Percentiles rank a stretch among this genome's conserved stretches.
phyloP scores from a whole-genome alignment of 2,113 vertebrate species.

The Hiodon tergisus region DNA sequence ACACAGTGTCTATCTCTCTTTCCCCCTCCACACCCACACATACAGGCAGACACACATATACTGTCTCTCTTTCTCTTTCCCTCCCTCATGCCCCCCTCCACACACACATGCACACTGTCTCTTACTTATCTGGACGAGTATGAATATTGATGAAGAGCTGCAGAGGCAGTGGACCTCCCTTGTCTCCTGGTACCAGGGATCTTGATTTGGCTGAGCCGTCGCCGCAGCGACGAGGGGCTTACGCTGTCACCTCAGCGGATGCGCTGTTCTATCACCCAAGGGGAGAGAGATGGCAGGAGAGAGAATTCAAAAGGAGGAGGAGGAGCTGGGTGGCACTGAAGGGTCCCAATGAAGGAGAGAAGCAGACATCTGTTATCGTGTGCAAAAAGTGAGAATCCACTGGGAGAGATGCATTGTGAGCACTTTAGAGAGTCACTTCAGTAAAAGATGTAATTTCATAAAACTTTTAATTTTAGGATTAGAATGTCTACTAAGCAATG shows the following conservation, averaged over 20 bases:
- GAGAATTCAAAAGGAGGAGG: not conserved
- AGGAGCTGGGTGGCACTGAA: too few relatives aligned
- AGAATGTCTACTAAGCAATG: too few relatives aligned
- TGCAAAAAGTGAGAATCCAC: too few relatives aligned
- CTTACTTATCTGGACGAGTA: conserved; percentile 8
- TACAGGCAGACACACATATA: not conserved
- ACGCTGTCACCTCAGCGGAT: conserved; percentile 16
- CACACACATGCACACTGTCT: not conserved
- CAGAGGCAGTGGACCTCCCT: not conserved
- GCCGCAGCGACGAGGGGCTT: conserved; percentile 7
- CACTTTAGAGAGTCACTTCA: too few relatives aligned
- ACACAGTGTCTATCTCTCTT: too few relatives aligned
- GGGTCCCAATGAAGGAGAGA: too few relatives aligned
- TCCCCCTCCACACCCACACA: too few relatives aligned
- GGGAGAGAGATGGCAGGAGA: not conserved
- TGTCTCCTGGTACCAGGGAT: conserved; percentile 10
- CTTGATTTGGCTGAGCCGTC: not conserved
- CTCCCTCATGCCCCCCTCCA: too few relatives aligned
- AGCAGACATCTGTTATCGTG: too few relatives aligned
- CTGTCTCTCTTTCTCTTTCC: not conserved
- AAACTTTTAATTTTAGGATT: too few relatives aligned
- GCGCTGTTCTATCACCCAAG: conserved; percentile 13
- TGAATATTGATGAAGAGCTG: conserved; percentile 22
- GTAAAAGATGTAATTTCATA: too few relatives aligned
- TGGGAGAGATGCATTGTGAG: too few relatives aligned